Conservation (phyloP, 2,888 invertebrate species). For the Xiphydria camelus region DNA sequence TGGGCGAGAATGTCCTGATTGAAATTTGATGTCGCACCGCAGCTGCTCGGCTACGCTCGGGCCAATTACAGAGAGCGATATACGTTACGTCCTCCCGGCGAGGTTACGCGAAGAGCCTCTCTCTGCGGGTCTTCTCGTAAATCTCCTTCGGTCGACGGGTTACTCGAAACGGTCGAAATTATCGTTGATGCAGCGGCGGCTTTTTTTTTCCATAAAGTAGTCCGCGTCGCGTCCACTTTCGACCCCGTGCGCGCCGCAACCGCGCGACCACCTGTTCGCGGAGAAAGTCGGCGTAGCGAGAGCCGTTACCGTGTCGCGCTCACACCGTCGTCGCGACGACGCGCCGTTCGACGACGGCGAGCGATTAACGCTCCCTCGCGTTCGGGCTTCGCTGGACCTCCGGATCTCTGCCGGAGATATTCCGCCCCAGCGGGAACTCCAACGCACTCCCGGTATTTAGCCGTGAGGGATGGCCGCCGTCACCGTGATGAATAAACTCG, state of each 20-base stretch:
- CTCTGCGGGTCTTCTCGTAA: too few species aligned
- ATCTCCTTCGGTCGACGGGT: too few species aligned
- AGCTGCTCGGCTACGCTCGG: slow-evolving; percentile 35
- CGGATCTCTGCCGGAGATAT: slow-evolving; percentile 3
- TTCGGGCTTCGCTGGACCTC: not conserved
- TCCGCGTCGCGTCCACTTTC: too few species aligned
- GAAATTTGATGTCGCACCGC: slow-evolving; percentile 40
- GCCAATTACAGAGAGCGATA: too few species aligned
- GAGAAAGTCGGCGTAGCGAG: not conserved
- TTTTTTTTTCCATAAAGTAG: too few species aligned
- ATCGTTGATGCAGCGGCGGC: too few species aligned
- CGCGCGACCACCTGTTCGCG: not conserved
- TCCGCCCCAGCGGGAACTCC: slow-evolving; percentile 17
- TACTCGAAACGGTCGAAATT: too few species aligned
- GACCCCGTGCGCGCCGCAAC: too few species aligned
- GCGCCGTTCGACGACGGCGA: not conserved
- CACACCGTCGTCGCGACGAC: not conserved
- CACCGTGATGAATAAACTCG: slow-evolving; percentile 45
- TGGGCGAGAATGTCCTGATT: slow-evolving; percentile 32
- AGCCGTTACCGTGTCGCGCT: not conserved
- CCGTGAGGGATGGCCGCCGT: slow-evolving; percentile 41
- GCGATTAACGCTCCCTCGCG: not conserved
- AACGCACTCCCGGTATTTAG: slow-evolving; percentile 43
- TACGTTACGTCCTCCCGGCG: too few species aligned
- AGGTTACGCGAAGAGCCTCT: too few species aligned